phyloP scores from a whole-genome alignment of 2,797 vertebrate species.

The Parauchenoglanis ngamensis region DNA sequence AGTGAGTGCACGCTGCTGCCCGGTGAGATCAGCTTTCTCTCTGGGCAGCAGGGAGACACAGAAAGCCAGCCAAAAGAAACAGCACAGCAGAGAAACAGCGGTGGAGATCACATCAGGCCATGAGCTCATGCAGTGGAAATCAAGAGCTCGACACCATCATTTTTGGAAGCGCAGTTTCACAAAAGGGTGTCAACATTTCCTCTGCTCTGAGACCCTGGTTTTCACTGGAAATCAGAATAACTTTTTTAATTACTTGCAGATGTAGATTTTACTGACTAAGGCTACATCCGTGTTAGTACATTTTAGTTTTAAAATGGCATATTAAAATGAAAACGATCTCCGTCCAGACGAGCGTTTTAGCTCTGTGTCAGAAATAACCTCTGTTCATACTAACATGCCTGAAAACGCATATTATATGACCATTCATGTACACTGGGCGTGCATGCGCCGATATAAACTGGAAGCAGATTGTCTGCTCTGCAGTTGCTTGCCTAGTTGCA shows the following conservation, averaged over 20 bases:
- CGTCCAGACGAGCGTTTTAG: too few species aligned
- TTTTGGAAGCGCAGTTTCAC: conserved; percentile 22
- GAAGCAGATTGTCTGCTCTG: too few species aligned
- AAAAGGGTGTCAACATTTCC: conserved; percentile 20
- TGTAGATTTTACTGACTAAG: neutral
- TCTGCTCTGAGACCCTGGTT: neutral
- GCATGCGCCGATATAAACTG: too few species aligned
- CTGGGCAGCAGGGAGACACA: conserved; percentile 39
- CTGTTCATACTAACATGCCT: too few species aligned
- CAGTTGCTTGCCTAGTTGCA: too few species aligned
- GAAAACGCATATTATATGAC: too few species aligned
- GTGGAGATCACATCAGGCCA: conserved; percentile 39
- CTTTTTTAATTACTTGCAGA: conserved; percentile 32
- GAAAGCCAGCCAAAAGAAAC: conserved; percentile 52
- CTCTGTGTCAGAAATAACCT: too few species aligned
- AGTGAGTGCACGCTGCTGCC: conserved; percentile 18
- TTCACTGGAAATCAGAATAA: neutral
- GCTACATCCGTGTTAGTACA: too few species aligned
- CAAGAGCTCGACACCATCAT: conserved; percentile 19
- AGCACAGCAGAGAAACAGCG: conserved; percentile 31
- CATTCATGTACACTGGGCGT: too few species aligned
- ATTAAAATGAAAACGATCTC: too few species aligned
- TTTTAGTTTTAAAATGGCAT: too few species aligned
- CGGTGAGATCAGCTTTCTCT: conserved; percentile 49
- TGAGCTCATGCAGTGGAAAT: conserved; percentile 44